Evolutionary conservation across 1,140 invertebrate species (phyloP).

Genomic region (Triops longicaudatus): DNA sequence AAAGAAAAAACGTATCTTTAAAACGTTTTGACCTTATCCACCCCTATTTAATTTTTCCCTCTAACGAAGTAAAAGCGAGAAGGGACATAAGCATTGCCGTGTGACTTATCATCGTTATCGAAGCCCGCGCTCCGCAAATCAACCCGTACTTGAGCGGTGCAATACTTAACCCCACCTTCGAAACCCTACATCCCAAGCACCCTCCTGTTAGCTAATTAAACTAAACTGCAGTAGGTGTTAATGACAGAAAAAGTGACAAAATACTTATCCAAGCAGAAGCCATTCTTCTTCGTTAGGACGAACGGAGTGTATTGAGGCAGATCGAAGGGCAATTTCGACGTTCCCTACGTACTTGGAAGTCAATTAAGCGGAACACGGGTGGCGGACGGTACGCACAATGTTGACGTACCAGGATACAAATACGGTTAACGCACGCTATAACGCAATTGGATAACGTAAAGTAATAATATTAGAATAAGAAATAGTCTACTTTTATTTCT

Average conservation of each 20-base stretch:
- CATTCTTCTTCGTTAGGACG: neutral
- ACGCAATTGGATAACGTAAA: neutral
- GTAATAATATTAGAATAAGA: neutral
- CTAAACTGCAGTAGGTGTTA: neutral
- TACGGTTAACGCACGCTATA: neutral
- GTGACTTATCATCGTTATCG: conserved; percentile 2
- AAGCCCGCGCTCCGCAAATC: neutral
- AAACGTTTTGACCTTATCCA: conserved; percentile 2
- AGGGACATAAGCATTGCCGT: neutral
- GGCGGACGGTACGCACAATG: neutral
- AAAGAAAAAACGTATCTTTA: neutral
- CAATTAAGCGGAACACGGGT: neutral
- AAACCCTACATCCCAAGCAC: neutral
- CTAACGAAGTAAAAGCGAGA: neutral
- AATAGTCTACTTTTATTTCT: neutral
- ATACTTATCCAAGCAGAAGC: neutral
- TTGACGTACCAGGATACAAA: neutral
- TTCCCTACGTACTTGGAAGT: neutral
- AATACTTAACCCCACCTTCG: neutral
- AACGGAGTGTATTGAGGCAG: neutral
- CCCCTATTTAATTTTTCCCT: neutral
- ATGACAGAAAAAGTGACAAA: neutral
- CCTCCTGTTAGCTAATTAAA: neutral
- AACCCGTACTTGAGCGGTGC: neutral
- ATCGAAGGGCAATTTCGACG: neutral